Conservation (phyloP, 2,797 vertebrate species). For the Todus mexicanus region DNA sequence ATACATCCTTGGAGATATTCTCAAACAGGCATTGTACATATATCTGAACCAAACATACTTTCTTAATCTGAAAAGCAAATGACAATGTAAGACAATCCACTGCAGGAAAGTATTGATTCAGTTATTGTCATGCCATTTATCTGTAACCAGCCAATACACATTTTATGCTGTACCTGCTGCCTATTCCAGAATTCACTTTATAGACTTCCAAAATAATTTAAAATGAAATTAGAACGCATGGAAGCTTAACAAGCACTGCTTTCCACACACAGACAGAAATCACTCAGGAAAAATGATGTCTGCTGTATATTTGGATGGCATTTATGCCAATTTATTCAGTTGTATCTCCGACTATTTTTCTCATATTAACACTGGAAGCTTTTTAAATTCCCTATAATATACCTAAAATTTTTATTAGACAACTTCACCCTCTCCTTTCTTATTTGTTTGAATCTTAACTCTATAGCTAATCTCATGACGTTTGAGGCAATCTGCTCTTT, state of each 20-base stretch:
- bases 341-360: background rate
- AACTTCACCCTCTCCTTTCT: background rate
- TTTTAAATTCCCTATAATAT: background rate
- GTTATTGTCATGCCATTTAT: conserved; percentile 23
- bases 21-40: conserved; percentile 39
- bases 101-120: conserved; percentile 75
- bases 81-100: conserved; percentile 53
- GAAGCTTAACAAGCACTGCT: background rate
- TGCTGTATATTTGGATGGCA: background rate
- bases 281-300: background rate
- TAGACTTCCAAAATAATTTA: background rate
- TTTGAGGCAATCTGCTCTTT: background rate
- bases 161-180: conserved; percentile 51
- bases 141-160: conserved; percentile 22
- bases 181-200: background rate
- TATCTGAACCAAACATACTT: conserved; percentile 57
- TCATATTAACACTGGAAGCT: background rate
- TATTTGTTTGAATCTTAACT: background rate
- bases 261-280: background rate
- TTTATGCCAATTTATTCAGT: background rate
- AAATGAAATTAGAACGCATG: background rate
- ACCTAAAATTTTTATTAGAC: background rate
- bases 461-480: background rate
- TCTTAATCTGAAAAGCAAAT: conserved; percentile 66
- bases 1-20: conserved; percentile 70